Conservation (phyloP, 2,797 vertebrate species). For the Eulemur rubriventer region DNA sequence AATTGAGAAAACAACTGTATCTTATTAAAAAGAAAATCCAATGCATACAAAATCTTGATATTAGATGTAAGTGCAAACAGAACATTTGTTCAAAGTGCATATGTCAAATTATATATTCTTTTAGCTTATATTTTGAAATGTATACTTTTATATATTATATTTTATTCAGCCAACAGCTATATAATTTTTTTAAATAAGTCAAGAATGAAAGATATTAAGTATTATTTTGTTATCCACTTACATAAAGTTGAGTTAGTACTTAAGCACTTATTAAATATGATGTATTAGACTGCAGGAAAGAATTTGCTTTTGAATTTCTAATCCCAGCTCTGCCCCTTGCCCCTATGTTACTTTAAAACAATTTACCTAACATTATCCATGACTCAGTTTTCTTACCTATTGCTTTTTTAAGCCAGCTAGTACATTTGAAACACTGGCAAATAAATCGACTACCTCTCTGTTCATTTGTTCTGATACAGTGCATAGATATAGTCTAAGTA, state of each 20-base stretch:
- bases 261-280: neutral
- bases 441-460: neutral
- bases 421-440: neutral
- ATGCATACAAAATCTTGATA: neutral
- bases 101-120: neutral
- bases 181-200: neutral
- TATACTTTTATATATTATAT: neutral
- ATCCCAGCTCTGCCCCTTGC: neutral
- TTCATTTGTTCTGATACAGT: neutral
- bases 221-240: neutral
- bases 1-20: constrained; percentile 47
- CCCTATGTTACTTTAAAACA: neutral
- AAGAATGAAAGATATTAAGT: neutral
- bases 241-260: neutral
- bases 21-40: neutral
- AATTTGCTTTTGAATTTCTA: neutral
- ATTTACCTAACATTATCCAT: neutral
- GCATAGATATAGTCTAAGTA: no score
- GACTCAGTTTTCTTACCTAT: neutral
- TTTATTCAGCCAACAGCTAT: neutral
- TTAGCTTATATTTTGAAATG: neutral
- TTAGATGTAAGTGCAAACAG: neutral
- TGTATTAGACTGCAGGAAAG: neutral
- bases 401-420: neutral
- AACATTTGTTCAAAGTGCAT: neutral